Percentiles rank a stretch among this genome's conserved stretches.
These are phyloP conservation scores for Limanda limanda DNA, from an alignment of 2,113 vertebrate species.

Conservation along the genomic window DNA sequence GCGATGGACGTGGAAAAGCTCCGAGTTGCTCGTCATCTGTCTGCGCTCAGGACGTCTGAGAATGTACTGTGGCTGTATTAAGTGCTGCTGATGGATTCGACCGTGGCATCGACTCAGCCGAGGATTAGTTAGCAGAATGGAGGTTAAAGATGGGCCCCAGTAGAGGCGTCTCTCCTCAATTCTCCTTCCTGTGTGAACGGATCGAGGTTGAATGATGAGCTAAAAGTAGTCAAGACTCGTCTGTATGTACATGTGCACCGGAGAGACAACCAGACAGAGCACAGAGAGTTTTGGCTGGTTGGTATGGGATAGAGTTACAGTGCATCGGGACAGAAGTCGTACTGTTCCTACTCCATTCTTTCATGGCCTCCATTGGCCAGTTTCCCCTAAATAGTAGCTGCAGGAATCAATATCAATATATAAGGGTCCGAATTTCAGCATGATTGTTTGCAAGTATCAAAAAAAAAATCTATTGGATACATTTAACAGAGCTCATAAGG, in stretches of 20 bases:
- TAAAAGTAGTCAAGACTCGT: constrained; percentile 40
- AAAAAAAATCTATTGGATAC: not conserved
- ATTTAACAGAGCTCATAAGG: not conserved
- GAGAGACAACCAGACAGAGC: constrained; percentile 2
- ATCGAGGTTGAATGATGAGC: constrained; percentile 50
- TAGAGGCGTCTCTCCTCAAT: constrained; percentile 24
- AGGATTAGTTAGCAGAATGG: constrained; percentile 49
- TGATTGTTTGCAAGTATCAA: not conserved
- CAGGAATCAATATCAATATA: not conserved
- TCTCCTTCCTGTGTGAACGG: constrained; percentile 28
- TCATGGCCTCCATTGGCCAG: not conserved
- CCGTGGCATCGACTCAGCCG: constrained; percentile 37
- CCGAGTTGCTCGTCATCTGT: constrained; percentile 33
- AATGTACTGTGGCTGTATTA: constrained; percentile 44
- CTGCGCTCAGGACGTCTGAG: constrained; percentile 48
- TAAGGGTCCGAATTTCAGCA: not conserved
- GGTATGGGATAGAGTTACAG: constrained; percentile 10
- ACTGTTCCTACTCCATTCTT: constrained; percentile 7
- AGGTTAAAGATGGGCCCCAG: not conserved
- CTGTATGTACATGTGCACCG: constrained; percentile 4
- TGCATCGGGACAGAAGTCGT: not conserved
- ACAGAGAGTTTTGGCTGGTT: constrained; percentile 15
- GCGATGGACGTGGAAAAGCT: constrained; percentile 41
- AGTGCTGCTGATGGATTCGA: constrained; percentile 58
- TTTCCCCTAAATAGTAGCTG: not conserved